These are phyloP conservation scores for Telmatochromis brichardi DNA, from an alignment of 2,113 vertebrate species.

Conservation along the genomic window DNA sequence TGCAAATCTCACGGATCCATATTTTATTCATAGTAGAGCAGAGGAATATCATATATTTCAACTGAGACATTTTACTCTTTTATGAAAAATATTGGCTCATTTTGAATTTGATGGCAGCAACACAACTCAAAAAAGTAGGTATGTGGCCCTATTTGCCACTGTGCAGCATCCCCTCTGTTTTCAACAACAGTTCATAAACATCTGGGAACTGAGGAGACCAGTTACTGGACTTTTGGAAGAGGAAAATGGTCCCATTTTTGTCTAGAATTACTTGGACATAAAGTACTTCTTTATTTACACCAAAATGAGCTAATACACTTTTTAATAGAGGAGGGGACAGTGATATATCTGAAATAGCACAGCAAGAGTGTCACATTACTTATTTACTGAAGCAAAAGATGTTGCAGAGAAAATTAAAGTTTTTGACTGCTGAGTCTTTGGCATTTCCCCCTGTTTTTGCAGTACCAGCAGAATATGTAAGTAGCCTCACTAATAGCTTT, in stretches of 20 bases:
- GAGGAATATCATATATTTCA: neutral
- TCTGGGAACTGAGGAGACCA: neutral
- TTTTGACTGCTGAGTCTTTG: neutral
- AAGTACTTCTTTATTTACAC: neutral
- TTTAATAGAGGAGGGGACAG: neutral
- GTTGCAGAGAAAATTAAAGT: neutral
- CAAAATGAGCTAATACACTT: neutral
- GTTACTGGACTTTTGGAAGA: neutral
- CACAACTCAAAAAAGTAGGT: neutral
- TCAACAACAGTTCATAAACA: neutral
- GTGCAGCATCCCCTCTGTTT: neutral
- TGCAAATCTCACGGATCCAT: neutral
- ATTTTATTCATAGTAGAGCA: neutral
- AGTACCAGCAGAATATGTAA: neutral
- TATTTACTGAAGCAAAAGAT: conserved; percentile 9
- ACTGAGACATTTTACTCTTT: neutral
- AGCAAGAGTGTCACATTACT: conserved; percentile 13
- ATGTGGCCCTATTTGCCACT: neutral
- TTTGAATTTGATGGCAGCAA: neutral
- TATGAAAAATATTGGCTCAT: neutral
- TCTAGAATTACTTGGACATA: neutral
- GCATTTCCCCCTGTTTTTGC: neutral
- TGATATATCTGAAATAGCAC: neutral
- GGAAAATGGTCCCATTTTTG: neutral
- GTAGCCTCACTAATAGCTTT: conserved; percentile 7